phyloP scores from a whole-genome alignment of 2,797 vertebrate genomes.

The Schizothorax lantsangensis region DNA sequence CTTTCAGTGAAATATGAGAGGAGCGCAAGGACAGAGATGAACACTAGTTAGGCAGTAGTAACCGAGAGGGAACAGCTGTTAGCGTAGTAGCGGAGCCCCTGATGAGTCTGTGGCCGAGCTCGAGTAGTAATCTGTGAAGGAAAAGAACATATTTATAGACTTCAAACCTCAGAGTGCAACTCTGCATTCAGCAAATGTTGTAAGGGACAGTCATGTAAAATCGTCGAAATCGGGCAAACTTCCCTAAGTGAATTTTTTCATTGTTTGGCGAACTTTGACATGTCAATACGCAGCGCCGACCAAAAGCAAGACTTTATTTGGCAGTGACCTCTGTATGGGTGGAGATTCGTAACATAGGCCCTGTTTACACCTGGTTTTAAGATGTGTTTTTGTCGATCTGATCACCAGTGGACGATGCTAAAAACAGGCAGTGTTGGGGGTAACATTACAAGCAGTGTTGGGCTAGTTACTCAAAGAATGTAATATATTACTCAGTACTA shows the following conservation, averaged over 20 bases:
- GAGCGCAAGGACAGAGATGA: background rate
- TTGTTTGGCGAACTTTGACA: background rate
- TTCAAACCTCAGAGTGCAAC: background rate
- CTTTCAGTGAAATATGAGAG: conserved; percentile 41
- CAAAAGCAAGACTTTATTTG: background rate
- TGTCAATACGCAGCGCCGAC: fast-evolving
- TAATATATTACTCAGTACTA: too few species aligned
- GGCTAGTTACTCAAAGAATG: too few species aligned
- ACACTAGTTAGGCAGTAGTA: conserved; percentile 21
- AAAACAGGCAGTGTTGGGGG: background rate
- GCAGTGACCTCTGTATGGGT: background rate
- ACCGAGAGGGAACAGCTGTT: conserved; percentile 56
- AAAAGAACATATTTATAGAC: conserved; percentile 16
- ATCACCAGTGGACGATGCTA: background rate
- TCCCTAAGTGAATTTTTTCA: background rate
- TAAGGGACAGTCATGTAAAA: background rate
- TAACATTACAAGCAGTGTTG: too few species aligned
- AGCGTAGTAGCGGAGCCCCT: conserved; percentile 87
- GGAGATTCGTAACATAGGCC: background rate
- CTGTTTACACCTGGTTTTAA: background rate
- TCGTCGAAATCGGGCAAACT: too few species aligned
- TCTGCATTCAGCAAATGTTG: background rate
- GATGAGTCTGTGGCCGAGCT: conserved; percentile 88
- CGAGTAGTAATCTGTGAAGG: conserved; percentile 72
- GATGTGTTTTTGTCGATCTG: background rate